These are phyloP conservation scores for Babylonia areolata DNA, from an alignment of 1,140 invertebrate species.

Conservation along the genomic window DNA sequence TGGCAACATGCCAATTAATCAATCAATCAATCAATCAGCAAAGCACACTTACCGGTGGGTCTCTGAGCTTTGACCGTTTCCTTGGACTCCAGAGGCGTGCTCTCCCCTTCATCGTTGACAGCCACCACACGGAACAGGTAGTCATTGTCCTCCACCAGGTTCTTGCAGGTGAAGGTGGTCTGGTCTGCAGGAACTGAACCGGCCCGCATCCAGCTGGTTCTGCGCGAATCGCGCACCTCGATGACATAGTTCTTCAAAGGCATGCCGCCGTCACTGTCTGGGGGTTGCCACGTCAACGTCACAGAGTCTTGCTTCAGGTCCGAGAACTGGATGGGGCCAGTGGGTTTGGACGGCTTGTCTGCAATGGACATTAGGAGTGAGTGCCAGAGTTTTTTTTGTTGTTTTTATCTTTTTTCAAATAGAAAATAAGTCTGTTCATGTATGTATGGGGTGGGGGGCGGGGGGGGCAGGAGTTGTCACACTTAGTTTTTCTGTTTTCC, in stretches of 20 bases:
- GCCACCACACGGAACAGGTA: constrained; percentile 98
- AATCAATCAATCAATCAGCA: no score
- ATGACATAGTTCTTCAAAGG: constrained; percentile 96
- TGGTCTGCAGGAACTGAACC: constrained; percentile 60
- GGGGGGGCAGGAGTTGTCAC: no score
- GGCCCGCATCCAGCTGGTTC: constrained; percentile 91
- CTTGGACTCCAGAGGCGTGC: constrained; percentile 90
- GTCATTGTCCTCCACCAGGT: constrained; percentile 93
- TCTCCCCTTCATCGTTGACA: constrained; percentile 94
- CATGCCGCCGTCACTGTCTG: constrained; percentile 91
- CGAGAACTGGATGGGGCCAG: constrained; percentile 85
- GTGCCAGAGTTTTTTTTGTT: background rate
- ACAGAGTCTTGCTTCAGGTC: constrained; percentile 98
- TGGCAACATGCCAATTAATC: no score
- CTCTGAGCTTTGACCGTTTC: constrained; percentile 70
- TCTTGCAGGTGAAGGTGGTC: constrained; percentile 81
- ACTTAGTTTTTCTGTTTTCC: no score
- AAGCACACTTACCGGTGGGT: constrained; percentile 18
- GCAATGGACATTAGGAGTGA: constrained; percentile 68
- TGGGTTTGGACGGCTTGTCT: constrained; percentile 91
- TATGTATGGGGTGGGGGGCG: background rate
- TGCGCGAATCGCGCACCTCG: constrained; percentile 95
- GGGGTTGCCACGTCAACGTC: constrained; percentile 92
- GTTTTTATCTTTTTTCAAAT: background rate
- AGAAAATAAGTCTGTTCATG: background rate